phyloP scores from a whole-genome alignment of 2,113 vertebrate species.

The Gnathonemus echidnorhynchus region DNA sequence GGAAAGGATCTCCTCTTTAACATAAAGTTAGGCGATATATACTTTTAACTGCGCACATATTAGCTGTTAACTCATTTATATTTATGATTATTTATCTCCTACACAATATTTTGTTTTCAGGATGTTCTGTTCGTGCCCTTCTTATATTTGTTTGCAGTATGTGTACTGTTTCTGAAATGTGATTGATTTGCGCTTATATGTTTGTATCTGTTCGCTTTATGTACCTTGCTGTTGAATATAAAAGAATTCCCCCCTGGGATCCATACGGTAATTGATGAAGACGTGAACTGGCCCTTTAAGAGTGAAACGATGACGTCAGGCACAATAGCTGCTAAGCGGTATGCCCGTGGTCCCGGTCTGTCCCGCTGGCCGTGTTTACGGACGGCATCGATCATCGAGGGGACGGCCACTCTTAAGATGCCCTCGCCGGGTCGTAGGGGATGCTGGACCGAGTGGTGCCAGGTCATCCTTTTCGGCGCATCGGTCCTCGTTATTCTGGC shows the following conservation, averaged over 20 bases:
- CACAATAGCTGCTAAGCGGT: constrained; percentile 34
- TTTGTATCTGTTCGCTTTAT: neutral
- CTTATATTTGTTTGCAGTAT: neutral
- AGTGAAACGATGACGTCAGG: constrained; percentile 52
- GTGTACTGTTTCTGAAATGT: neutral
- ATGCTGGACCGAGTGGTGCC: constrained; percentile 62
- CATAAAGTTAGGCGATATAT: neutral
- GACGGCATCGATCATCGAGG: constrained; percentile 45
- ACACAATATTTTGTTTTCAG: neutral
- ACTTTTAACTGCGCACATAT: neutral
- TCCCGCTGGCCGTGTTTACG: constrained; percentile 9
- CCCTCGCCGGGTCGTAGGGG: constrained; percentile 48
- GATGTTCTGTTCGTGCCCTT: neutral
- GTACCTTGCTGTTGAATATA: neutral
- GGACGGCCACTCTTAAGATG: constrained; percentile 47
- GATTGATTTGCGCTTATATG: neutral
- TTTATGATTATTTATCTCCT: neutral
- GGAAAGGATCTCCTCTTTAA: neutral
- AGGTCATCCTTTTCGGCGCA: constrained; percentile 56
- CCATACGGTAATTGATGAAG: neutral
- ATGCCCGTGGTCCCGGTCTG: constrained; percentile 33
- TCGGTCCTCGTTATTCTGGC: constrained; percentile 62
- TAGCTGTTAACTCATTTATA: neutral
- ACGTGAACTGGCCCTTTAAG: constrained; percentile 48
- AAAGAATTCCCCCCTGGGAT: neutral